These are phyloP conservation scores for Ptilodon capucinus DNA, from an alignment of 2,888 invertebrate genomes.

Conservation along the genomic window DNA sequence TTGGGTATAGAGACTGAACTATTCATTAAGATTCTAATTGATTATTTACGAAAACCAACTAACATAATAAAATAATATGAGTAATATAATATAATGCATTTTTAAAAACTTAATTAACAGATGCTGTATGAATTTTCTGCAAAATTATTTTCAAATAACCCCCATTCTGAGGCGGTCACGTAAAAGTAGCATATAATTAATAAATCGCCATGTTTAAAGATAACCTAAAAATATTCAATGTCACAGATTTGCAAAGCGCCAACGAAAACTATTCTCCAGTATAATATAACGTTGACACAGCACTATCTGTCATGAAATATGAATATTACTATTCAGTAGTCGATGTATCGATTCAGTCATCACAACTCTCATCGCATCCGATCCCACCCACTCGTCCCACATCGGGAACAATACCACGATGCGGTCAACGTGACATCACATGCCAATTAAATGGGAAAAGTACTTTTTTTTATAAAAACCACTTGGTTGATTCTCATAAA, in stretches of 20 bases:
- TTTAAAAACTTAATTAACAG: too few species aligned
- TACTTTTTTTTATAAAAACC: not conserved
- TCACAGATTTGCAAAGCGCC: not conserved
- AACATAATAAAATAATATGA: too few species aligned
- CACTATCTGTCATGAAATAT: constrained; percentile 25
- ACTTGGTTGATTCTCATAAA: too few species aligned
- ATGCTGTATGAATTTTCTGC: too few species aligned
- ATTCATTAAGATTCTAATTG: too few species aligned
- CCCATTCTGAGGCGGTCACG: too few species aligned
- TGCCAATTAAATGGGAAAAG: not conserved
- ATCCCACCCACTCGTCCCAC: constrained; percentile 40
- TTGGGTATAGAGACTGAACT: too few species aligned
- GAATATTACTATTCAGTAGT: constrained; percentile 30
- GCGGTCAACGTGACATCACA: not conserved
- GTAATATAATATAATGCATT: too few species aligned
- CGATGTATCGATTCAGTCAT: constrained; percentile 48
- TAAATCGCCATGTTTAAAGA: too few species aligned
- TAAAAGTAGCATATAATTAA: too few species aligned
- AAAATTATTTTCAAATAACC: too few species aligned
- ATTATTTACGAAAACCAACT: too few species aligned
- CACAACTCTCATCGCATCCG: constrained; percentile 33
- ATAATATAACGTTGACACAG: constrained; percentile 6
- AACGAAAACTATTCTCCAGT: not conserved
- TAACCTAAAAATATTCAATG: not conserved
- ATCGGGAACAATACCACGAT: constrained; percentile 3